Evolutionary conservation across 2,888 invertebrate species (phyloP), one percentile per base, ranked within the genome.

Genomic region (Eilema caniola): DNA sequence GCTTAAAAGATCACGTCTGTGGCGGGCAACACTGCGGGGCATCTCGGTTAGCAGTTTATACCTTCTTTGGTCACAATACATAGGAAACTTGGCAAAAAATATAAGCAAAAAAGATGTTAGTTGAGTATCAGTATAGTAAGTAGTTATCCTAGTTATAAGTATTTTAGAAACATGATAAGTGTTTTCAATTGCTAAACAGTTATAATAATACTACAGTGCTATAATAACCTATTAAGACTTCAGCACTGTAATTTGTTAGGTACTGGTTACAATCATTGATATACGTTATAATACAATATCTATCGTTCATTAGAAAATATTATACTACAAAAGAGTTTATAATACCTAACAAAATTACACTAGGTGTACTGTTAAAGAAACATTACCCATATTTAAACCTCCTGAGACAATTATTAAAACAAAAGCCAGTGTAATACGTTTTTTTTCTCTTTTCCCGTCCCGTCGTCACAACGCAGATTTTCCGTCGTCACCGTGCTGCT

Each of bases 1-100:
- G 92, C 94, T 95, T 94, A 95, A 93, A 93, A 95, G 95, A 94
- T 95, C 93, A 92, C 84, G 83, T 81, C 66, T 25, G 78, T 76
- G 81, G 79, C 75, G 81, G 62, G 73, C 66, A 71, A 75, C 83
- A 76, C 80, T 71, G 69, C 83, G 79, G 74, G 82, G 73, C 76
- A 70, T 78, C 79, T 70, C 76, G 47, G 73, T 80, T 68, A 71
- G 31, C 53, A 37, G 14, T 66, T 61, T 63, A 68, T 67, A 24
- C 14, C 67, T 68, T 16, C 31, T 56, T 65, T 56, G 56, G 33
- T 56, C 64, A 63, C 41, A 53, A 62, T 37, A 62, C 25, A 16
- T 56, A 3, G 20, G 47, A 47, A 47, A 47, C n/a, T 53, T n/a
- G n/a, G n/a, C 8, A n/a, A 8, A 53, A 53, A n/a, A 8, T 8